These are phyloP conservation scores for Pseudorectes ferrugineus DNA, from an alignment of 2,113 vertebrate species.

Conservation along the genomic window DNA sequence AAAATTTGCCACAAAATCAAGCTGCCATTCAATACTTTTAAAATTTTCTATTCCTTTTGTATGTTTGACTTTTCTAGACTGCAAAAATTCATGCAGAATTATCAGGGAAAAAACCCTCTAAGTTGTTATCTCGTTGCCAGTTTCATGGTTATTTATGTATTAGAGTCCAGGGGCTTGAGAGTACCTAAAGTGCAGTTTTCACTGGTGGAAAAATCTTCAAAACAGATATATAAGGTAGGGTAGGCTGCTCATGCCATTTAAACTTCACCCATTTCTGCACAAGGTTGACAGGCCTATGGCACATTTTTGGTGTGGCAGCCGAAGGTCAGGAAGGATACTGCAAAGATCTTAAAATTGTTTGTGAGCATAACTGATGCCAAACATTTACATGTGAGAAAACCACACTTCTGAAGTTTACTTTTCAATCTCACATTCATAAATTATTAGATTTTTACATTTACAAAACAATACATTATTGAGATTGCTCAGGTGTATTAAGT, in stretches of 20 bases:
- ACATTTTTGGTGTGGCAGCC: background rate
- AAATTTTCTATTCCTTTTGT: background rate
- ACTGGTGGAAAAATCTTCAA: background rate
- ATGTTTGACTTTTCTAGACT: background rate
- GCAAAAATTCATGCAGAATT: background rate
- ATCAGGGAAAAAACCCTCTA: background rate
- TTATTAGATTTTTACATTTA: background rate
- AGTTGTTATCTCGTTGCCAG: background rate
- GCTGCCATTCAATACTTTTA: background rate
- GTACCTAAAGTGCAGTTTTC: background rate
- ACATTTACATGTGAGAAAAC: background rate
- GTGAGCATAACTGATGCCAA: background rate
- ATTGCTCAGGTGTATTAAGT: background rate
- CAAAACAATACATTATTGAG: background rate
- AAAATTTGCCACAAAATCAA: background rate
- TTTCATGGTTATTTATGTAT: background rate
- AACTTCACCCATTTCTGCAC: background rate
- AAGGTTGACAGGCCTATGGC: background rate
- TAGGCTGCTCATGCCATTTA: background rate
- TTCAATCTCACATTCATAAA: background rate
- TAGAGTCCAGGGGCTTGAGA: background rate
- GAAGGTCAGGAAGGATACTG: background rate
- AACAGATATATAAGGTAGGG: background rate
- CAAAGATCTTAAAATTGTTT: background rate
- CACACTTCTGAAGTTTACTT: background rate